Conservation (phyloP, 92 coral and sea anemone genomes). For the Parazoanthus swiftii region DNA sequence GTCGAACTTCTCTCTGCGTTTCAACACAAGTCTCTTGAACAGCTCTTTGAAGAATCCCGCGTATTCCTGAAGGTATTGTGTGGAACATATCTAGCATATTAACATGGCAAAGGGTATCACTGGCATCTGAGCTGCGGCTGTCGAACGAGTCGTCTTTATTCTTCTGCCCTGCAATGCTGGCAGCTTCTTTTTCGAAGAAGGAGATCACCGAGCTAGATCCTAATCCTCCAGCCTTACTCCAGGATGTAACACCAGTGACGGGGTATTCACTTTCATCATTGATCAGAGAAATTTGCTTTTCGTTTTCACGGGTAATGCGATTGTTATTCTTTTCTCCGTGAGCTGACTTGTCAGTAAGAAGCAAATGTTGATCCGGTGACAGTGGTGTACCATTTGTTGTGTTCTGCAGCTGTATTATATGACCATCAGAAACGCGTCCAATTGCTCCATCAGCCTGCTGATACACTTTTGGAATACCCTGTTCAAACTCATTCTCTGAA, state of each 20-base stretch:
- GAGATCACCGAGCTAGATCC: neutral
- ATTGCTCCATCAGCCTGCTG: neutral
- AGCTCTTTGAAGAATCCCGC: neutral
- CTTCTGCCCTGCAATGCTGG: neutral
- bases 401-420: neutral
- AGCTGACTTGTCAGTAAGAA: neutral
- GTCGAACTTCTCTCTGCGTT: neutral
- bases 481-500: constrained; percentile 8
- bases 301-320: neutral
- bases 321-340: neutral
- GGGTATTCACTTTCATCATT: neutral
- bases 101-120: neutral
- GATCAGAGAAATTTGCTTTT: neutral
- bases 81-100: neutral
- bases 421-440: neutral
- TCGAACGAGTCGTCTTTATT: neutral
- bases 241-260: neutral
- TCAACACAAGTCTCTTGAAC: neutral
- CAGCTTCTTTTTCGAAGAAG: neutral
- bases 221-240: neutral
- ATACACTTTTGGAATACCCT: neutral
- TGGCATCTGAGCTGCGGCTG: constrained; percentile 7
- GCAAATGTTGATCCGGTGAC: neutral
- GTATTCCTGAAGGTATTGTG: neutral
- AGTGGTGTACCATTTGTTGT: neutral